A percentile compares a stretch with the other conserved stretches of the same genome.
These are phyloP conservation scores for Hemithea aestivaria DNA, from an alignment of 2,888 invertebrate genomes.

Conservation along the genomic window DNA sequence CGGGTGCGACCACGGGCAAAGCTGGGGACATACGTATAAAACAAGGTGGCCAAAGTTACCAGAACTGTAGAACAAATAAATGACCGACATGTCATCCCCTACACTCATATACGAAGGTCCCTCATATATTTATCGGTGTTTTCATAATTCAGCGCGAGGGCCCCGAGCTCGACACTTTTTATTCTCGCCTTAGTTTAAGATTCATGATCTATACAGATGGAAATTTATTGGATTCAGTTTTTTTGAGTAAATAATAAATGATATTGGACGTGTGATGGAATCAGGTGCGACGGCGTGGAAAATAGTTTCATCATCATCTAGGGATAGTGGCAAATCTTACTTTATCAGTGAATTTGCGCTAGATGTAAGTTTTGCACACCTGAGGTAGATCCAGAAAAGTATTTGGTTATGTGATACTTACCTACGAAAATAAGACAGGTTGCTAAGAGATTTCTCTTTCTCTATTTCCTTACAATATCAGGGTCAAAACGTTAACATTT, in stretches of 20 bases:
- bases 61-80: constrained; percentile 7
- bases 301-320: constrained; percentile 8
- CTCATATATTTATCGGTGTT: constrained; percentile 68
- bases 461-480: no score
- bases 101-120: constrained; percentile 17
- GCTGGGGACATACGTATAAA: no score
- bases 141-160: constrained; percentile 69
- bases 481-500: no score
- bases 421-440: no score
- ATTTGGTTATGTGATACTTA: no score
- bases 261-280: constrained; percentile 21
- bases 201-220: constrained; percentile 56
- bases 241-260: constrained; percentile 33
- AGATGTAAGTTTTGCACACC: not conserved
- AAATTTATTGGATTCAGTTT: constrained; percentile 33
- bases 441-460: no score
- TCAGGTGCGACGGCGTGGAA: constrained; percentile 19
- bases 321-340: no score
- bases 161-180: constrained; percentile 57
- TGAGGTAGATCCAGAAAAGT: no score
- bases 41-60: no score
- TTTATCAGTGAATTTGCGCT: no score
- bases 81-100: constrained; percentile 9
- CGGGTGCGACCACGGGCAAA: no score
- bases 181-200: constrained; percentile 64